A percentile compares a stretch with the other conserved stretches of the same genome.
Evolutionary conservation across 2,888 invertebrate genomes (phyloP).

Genomic region (Drosophila robusta): DNA sequence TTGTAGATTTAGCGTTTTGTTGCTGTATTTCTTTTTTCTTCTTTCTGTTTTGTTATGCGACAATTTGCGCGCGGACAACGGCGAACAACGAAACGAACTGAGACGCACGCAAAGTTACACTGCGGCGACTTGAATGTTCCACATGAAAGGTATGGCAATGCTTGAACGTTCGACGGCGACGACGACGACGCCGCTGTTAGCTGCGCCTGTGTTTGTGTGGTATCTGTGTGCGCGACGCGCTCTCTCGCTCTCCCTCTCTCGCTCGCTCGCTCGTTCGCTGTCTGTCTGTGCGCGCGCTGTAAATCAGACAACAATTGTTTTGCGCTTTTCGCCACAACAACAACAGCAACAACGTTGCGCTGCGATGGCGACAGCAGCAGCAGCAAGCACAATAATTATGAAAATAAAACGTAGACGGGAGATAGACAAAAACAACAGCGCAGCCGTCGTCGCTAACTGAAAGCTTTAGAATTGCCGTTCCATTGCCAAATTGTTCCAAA

Average conservation of each 20-base stretch:
- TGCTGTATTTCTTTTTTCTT: conserved; percentile 29
- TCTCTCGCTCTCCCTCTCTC: conserved; percentile 5
- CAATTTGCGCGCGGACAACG: conserved; percentile 60
- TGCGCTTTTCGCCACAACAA: conserved; percentile 63
- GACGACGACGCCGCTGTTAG: conserved; percentile 3
- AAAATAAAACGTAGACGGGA: conserved; percentile 65
- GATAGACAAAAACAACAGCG: conserved; percentile 61
- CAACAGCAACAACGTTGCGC: conserved; percentile 18
- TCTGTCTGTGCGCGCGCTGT: conserved; percentile 50
- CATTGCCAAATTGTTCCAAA: conserved; percentile 46
- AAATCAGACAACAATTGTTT: conserved; percentile 70
- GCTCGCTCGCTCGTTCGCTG: conserved; percentile 1
- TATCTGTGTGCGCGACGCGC: conserved; percentile 18
- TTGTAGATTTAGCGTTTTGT: conserved; percentile 30
- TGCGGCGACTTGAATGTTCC: conserved; percentile 63
- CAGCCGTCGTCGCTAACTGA: conserved; percentile 47
- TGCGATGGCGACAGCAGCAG: conserved; percentile 19
- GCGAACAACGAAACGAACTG: conserved; percentile 67
- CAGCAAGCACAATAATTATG: conserved; percentile 60
- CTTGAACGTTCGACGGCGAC: conserved; percentile 38
- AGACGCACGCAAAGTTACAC: conserved; percentile 70
- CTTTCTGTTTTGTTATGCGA: conserved; percentile 50
- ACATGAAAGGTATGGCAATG: conserved; percentile 53
- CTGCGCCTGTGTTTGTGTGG: conserved; percentile 5
- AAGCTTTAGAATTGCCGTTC: conserved; percentile 46